Conservation (phyloP, 2,113 vertebrate genomes). For the Laticauda colubrina region DNA sequence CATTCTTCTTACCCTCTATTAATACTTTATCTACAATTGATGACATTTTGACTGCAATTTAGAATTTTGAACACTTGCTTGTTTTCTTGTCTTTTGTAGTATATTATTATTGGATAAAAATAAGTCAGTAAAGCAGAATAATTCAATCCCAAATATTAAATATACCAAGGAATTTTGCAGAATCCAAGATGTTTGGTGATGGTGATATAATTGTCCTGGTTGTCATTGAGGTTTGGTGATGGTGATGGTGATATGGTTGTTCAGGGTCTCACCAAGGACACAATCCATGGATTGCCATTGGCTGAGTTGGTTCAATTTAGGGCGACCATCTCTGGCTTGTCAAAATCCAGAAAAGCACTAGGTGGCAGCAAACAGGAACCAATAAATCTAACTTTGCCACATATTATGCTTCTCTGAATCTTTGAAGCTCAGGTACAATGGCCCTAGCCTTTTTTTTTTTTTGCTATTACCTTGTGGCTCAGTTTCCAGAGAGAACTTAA, state of each 20-base stretch:
- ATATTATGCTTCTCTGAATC: neutral
- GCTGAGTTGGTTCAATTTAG: neutral
- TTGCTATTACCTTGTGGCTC: neutral
- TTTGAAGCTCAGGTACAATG: neutral
- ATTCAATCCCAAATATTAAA: neutral
- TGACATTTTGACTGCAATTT: neutral
- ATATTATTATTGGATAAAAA: neutral
- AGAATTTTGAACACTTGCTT: neutral
- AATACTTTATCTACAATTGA: neutral
- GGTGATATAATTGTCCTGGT: neutral
- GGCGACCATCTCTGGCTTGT: neutral
- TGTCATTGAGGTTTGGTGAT: neutral
- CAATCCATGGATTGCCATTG: neutral
- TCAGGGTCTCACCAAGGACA: neutral
- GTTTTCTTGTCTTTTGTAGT: neutral
- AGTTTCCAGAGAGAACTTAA: neutral
- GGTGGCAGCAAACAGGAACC: neutral
- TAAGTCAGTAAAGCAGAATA: neutral
- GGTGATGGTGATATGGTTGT: neutral
- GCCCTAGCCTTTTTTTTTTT: neutral
- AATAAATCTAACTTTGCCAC: neutral
- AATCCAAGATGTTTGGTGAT: neutral
- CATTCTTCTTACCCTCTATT: neutral
- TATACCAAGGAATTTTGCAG: neutral
- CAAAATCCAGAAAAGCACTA: neutral